Evolutionary conservation across 2,113 vertebrate genomes (phyloP).

Genomic region (Oryzias celebensis): DNA sequence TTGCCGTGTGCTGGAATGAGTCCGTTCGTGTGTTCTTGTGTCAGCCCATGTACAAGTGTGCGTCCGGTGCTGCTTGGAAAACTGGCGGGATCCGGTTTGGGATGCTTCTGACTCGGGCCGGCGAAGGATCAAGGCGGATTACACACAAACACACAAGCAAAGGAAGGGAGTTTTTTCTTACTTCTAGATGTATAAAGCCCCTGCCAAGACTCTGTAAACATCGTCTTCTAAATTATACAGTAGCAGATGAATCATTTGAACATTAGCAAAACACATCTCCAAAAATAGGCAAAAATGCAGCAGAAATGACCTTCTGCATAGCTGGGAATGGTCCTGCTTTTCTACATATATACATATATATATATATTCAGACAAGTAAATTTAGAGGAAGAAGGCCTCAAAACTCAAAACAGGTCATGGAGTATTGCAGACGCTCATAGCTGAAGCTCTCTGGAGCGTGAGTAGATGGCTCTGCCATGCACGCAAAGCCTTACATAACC

Average conservation of each 20-base stretch:
- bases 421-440: slow-evolving; percentile 19
- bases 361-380: slow-evolving; percentile 33
- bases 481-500: slow-evolving; percentile 64
- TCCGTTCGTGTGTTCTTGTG: slow-evolving; percentile 5
- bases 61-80: slow-evolving; percentile 5
- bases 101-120: slow-evolving; percentile 35
- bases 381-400: slow-evolving; percentile 21
- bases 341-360: slow-evolving; percentile 2
- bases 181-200: no score
- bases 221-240: no score
- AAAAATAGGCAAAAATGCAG: neutral
- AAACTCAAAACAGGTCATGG: slow-evolving; percentile 33
- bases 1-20: slow-evolving; percentile 9
- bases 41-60: neutral
- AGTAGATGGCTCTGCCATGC: slow-evolving; percentile 25
- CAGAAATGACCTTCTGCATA: neutral
- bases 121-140: slow-evolving; percentile 8
- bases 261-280: neutral
- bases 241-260: neutral
- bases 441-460: slow-evolving; percentile 27
- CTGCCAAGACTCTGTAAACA: no score
- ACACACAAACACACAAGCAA: neutral
- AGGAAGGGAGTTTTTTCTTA: neutral
- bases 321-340: neutral
- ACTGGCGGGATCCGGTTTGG: slow-evolving; percentile 59